These are phyloP conservation scores for Campylomormyrus tamandua DNA, from an alignment of 2,113 vertebrate species.

Conservation along the genomic window DNA sequence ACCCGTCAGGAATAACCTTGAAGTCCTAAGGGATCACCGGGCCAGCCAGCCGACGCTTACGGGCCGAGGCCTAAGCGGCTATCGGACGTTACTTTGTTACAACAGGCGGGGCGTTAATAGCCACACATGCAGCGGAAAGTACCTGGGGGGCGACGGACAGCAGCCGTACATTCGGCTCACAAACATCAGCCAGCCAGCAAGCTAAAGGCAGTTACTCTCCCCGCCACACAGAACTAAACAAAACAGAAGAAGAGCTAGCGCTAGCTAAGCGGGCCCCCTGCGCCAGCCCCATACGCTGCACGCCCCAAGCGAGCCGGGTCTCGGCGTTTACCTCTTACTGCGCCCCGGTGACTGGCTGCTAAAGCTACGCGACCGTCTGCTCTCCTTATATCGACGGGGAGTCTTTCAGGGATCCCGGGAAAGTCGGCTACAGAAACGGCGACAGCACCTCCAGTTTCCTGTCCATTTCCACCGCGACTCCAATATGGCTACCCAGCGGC, in stretches of 20 bases:
- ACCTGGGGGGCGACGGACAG: not conserved
- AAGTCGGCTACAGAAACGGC: not conserved
- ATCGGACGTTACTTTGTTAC: not conserved
- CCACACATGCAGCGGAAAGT: not conserved
- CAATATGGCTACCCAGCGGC: not conserved
- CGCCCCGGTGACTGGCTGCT: not conserved
- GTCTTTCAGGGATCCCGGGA: not conserved
- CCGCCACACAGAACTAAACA: not conserved
- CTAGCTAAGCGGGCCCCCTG: not conserved
- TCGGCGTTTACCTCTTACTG: not conserved
- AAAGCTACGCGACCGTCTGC: not conserved
- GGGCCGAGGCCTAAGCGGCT: not conserved
- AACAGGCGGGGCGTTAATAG: not conserved
- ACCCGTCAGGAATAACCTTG: not conserved
- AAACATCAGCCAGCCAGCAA: not conserved
- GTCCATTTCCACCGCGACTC: not conserved
- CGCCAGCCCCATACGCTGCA: not conserved
- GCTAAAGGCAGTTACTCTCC: not conserved
- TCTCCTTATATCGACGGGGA: not conserved
- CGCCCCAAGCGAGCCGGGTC: not conserved
- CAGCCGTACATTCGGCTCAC: not conserved
- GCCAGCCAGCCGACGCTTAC: not conserved
- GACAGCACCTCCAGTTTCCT: not conserved
- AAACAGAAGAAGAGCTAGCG: not conserved
- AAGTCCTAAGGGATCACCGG: not conserved